Evolutionary conservation across 2,113 vertebrate species (phyloP), one percentile per base, ranked within the genome.

Genomic region (Cyprinus carpio): DNA sequence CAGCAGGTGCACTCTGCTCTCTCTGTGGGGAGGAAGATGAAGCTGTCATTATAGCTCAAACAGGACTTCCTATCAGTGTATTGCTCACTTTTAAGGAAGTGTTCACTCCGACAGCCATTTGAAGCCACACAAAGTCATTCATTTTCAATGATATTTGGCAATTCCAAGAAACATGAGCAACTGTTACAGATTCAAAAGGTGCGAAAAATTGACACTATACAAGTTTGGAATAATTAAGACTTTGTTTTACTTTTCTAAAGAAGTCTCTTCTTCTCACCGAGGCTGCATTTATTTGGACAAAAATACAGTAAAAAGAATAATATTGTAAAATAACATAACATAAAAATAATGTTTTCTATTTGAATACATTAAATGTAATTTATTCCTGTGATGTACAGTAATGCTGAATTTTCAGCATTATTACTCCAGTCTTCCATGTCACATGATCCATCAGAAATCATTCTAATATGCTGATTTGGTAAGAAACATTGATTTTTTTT

Each of bases 1-100:
- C 25, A 31, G 62, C 27, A 69, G 80, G 62, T 69, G 20, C 43
- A 27, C 27, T 69, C 43, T 67, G 43, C 43, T 51, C 62, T 51
- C 79, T 8, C 79, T 51, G 40, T 51, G 25, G 43, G 60, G 25
- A 69, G 80, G 60, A 65, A 69, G 43, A 69, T 81, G 62, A 34
- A 81, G 62, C 43, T 81, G 79, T 51, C 79, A 69, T 31, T 23
- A 69, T 23, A 51, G 27, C 43, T 51, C 43, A 31, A n/a, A 31
- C 62, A 31, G 11, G 5, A 67, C 58, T 67, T 4, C 18, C 46
- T 81, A 31, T 81, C 37, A 49, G 29, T 65, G 40, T 18, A 81
- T 29, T 13, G 62, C 80, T 69, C 11, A 16, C n/a, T 81, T 16
- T 46, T 65, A 76, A 81, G 29, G 60, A n/a, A 16, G 37, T 0